Evolutionary conservation across 1,140 invertebrate genomes (phyloP).

Genomic region (Ganaspis sp.): DNA sequence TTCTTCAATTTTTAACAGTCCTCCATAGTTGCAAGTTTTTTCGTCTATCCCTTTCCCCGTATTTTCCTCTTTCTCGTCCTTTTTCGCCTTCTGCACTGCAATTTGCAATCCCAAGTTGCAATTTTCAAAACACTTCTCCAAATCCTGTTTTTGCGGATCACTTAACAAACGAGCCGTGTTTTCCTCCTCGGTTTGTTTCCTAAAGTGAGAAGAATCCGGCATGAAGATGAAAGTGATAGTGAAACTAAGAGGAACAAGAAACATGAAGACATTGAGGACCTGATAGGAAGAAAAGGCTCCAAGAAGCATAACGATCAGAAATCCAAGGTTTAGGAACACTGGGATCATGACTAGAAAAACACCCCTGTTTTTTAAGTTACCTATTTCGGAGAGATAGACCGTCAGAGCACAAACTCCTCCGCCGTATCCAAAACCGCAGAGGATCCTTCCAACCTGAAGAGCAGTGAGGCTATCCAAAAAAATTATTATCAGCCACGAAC

Average conservation of each 20-base stretch:
- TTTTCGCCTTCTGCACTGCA: not conserved
- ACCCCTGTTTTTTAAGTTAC: not conserved
- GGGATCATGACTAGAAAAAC: not conserved
- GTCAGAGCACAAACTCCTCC: not conserved
- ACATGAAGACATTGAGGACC: not conserved
- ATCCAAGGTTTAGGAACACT: not conserved
- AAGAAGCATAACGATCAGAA: not conserved
- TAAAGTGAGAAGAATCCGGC: not conserved
- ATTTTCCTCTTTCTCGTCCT: not conserved
- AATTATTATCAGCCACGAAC: not conserved
- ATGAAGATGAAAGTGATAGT: not conserved
- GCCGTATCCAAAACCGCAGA: not conserved
- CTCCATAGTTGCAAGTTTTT: not conserved
- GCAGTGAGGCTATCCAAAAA: not conserved
- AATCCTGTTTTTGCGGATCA: not conserved
- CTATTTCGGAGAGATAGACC: not conserved
- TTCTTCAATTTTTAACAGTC: not conserved
- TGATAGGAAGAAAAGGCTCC: not conserved
- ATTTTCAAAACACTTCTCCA: not conserved
- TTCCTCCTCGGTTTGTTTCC: not conserved
- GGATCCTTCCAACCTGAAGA: not conserved
- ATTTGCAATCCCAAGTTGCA: not conserved
- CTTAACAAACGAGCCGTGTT: not conserved
- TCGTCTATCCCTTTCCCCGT: no score
- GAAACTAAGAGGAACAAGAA: not conserved